Evolutionary conservation across 2,113 vertebrate genomes (phyloP), one percentile per base, ranked within the genome.

Genomic region (Tiliqua scincoides): DNA sequence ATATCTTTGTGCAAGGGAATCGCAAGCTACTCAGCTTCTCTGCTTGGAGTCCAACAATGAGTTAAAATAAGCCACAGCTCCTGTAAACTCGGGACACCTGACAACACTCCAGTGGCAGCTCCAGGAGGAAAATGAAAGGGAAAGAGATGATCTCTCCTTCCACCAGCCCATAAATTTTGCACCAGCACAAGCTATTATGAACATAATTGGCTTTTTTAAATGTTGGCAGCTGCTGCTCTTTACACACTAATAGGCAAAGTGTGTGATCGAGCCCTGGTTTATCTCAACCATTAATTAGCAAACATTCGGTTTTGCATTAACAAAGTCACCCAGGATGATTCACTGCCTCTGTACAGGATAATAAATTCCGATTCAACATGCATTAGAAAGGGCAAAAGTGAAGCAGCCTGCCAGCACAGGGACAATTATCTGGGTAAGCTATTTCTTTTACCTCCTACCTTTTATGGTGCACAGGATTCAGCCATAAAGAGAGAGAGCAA

Each of bases 191-290:
- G 30, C 70, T 83, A 87, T 87, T 90, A 89, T 43, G 82, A 88
- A 82, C 3, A 4, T 89, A 92, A 93, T 73, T 87, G 88, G 86
- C 78, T 87, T 93, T 87, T 80, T 85, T 65, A 71, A 85, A 74
- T 79, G 43, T 87, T 93, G 85, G 88, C 87, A 93, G 86, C 62
- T 93, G 83, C 84, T 94, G 65, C 37, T 92, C 84, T 95, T 93
- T 88, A 1, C 1, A 90, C 67, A 91, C 73, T 89, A 85, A 84
- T 18, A 90, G 71, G 61, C 63, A 90, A 86, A 86, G 57, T 88
- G 21, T 2, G 0, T 77, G 86, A 83, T 85, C 85, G 59, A 87
- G 43, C 52, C 83, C 68, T 27, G 21, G 75, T 91, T 95, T 93
- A 82, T 85, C 88, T 70, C 82, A 73, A 72, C 75, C 67, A 83